Conservation (phyloP, 1,140 invertebrate genomes). For the Euwallacea similis region DNA sequence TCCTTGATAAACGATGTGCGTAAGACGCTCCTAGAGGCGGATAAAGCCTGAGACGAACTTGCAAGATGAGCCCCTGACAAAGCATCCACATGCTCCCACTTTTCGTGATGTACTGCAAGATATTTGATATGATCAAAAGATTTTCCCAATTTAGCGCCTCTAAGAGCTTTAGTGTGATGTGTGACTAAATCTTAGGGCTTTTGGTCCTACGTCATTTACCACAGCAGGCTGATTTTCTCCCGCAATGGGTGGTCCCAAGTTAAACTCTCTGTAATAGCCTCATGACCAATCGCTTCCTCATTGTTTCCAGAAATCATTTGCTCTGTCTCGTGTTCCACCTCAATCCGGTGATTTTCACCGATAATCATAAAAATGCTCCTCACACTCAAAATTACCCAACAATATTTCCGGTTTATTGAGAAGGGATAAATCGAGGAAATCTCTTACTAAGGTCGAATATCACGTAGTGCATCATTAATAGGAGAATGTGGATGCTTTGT, state of each 20-base stretch:
- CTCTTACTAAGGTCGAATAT: conserved; percentile 31
- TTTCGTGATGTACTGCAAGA: conserved; percentile 44
- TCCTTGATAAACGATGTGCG: conserved; percentile 36
- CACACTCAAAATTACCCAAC: background rate
- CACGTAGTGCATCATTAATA: conserved; percentile 44
- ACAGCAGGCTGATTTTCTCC: no score
- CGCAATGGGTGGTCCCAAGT: no score
- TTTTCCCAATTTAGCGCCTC: background rate
- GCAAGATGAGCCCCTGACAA: no score
- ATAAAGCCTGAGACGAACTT: background rate
- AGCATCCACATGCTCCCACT: conserved; percentile 36
- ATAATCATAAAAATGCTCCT: background rate
- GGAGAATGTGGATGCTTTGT: conserved; percentile 20
- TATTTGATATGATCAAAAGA: conserved; percentile 33
- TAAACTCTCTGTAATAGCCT: no score
- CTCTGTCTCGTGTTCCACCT: conserved; percentile 26
- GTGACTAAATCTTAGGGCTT: no score
- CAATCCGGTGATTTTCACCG: conserved; percentile 12
- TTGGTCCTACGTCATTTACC: no score
- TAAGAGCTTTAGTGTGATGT: no score
- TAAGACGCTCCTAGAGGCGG: conserved; percentile 46
- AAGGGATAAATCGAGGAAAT: background rate
- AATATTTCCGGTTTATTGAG: no score
- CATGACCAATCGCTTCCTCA: no score
- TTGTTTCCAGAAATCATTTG: conserved; percentile 1